Percentiles rank a stretch among this genome's conserved stretches.
phyloP scores from a whole-genome alignment of 2,888 invertebrate species.

The Mesoligia furuncula region DNA sequence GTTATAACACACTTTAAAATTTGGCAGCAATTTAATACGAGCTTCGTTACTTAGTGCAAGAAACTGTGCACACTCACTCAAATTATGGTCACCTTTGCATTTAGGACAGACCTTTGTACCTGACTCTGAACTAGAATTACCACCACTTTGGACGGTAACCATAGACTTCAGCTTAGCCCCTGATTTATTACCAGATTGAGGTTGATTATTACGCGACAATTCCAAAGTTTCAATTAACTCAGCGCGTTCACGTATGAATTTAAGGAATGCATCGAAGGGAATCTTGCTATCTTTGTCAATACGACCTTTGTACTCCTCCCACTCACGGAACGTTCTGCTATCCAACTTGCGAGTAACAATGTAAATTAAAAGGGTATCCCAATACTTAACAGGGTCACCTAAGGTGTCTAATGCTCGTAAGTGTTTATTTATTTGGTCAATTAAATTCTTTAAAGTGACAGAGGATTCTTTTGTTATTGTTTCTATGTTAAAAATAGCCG shows the following conservation, averaged over 20 bases:
- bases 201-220: neutral
- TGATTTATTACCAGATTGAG: neutral
- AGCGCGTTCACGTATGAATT: neutral
- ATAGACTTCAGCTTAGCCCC: slow-evolving; percentile 9
- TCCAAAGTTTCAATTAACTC: slow-evolving; percentile 12
- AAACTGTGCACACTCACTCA: neutral
- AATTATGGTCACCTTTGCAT: slow-evolving; percentile 5
- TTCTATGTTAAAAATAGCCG: neutral
- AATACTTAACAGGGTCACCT: neutral
- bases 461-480: slow-evolving; percentile 1
- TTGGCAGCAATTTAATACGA: slow-evolving; percentile 1
- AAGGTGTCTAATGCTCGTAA: neutral
- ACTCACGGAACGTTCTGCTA: neutral
- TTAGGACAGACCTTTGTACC: slow-evolving; percentile 4
- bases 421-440: slow-evolving; percentile 2
- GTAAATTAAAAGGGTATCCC: slow-evolving; percentile 7
- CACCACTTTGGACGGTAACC: slow-evolving; percentile 7
- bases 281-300: neutral
- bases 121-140: neutral
- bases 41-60: slow-evolving; percentile 8
- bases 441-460: neutral
- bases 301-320: slow-evolving; percentile 12
- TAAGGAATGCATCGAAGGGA: neutral
- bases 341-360: neutral
- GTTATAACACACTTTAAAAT: neutral